These are phyloP conservation scores for Caranx melampygus DNA, from an alignment of 2,113 vertebrate species.

Conservation along the genomic window DNA sequence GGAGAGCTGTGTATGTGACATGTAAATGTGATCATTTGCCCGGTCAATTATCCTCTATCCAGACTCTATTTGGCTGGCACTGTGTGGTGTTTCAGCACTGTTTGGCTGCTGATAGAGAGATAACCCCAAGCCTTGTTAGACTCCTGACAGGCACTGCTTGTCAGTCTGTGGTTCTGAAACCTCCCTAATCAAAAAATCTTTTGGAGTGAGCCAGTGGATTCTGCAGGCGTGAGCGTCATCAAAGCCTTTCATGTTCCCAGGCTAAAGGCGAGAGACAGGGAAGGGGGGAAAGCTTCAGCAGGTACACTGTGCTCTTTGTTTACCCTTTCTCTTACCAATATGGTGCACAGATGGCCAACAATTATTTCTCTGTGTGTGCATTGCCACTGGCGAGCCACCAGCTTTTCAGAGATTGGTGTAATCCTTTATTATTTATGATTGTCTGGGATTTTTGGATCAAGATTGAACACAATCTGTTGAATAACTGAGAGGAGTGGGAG, in stretches of 20 bases:
- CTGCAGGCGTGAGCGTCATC: conserved; percentile 70
- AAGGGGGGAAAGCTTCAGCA: conserved; percentile 70
- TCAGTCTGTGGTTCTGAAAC: conserved; percentile 75
- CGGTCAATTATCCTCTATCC: conserved; percentile 70
- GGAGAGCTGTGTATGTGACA: conserved; percentile 65
- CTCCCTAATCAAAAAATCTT: conserved; percentile 73
- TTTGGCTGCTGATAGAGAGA: conserved; percentile 69
- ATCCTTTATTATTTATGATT: conserved; percentile 88
- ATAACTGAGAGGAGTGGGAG: conserved; percentile 75
- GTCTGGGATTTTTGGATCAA: conserved; percentile 84
- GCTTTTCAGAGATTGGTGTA: conserved; percentile 84
- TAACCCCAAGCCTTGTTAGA: conserved; percentile 73
- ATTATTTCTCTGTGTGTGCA: conserved; percentile 83
- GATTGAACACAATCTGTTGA: conserved; percentile 86
- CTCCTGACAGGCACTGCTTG: conserved; percentile 76
- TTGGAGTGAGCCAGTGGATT: conserved; percentile 66
- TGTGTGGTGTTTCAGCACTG: conserved; percentile 49
- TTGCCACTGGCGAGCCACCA: conserved; percentile 79
- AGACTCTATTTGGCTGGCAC: conserved; percentile 56
- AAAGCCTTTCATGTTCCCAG: conserved; percentile 75
- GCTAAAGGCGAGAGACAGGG: conserved; percentile 45
- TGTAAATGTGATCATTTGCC: conserved; percentile 77
- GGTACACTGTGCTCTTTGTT: conserved; percentile 83
- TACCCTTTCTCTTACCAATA: conserved; percentile 83
- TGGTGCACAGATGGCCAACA: conserved; percentile 86